These are phyloP conservation scores for Myiagra hebetior DNA, from an alignment of 2,113 vertebrate genomes.

Conservation along the genomic window DNA sequence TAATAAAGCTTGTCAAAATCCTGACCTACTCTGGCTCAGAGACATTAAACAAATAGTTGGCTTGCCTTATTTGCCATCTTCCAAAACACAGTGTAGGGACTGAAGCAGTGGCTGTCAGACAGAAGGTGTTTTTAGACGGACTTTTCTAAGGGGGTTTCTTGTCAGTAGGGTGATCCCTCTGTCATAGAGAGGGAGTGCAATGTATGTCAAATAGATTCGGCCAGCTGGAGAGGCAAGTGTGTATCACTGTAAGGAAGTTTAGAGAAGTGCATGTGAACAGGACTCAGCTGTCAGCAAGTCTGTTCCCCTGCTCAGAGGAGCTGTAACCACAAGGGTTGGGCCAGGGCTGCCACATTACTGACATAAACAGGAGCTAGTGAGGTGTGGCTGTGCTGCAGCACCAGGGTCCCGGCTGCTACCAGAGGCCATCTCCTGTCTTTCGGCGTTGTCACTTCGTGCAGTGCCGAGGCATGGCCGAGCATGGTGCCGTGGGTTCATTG, in stretches of 20 bases:
- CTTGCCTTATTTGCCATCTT: background rate
- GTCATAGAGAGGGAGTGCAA: background rate
- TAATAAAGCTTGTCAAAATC: background rate
- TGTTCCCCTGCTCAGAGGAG: background rate
- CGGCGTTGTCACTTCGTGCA: fast-evolving
- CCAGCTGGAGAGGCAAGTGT: background rate
- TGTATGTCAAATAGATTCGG: background rate
- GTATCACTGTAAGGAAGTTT: fast-evolving
- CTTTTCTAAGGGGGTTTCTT: background rate
- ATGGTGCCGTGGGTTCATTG: fast-evolving
- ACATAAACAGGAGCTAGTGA: background rate
- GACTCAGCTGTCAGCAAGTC: background rate
- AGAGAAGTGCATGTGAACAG: background rate
- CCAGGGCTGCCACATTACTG: slow-evolving; percentile 21
- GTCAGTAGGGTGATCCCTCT: background rate
- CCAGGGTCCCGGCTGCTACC: fast-evolving
- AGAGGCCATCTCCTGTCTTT: fast-evolving
- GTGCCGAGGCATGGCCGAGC: fast-evolving
- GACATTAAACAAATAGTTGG: slow-evolving; percentile 6
- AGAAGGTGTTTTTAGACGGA: background rate
- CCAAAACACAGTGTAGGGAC: background rate
- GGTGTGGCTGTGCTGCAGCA: background rate
- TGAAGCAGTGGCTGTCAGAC: background rate
- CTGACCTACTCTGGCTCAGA: background rate
- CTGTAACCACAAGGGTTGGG: background rate